phyloP scores from a whole-genome alignment of 1,140 invertebrate species.

The Diorhabda sublineata region DNA sequence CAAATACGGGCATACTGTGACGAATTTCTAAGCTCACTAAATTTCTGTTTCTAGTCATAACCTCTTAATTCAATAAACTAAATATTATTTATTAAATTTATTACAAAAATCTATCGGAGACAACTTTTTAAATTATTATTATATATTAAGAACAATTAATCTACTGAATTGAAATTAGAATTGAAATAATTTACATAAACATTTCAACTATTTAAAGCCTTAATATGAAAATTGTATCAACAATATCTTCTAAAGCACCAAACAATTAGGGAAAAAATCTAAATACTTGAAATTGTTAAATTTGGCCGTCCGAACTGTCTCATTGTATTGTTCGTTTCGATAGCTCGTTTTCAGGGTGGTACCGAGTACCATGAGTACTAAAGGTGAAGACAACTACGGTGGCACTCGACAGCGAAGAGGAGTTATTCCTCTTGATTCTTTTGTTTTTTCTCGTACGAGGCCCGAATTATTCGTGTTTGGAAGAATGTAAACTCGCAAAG shows the following conservation, averaged over 20 bases:
- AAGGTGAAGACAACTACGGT: slow-evolving; percentile 41
- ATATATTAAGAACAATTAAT: too few relatives aligned
- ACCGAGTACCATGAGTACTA: slow-evolving; percentile 16
- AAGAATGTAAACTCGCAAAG: slow-evolving; percentile 41
- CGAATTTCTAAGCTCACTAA: too few relatives aligned
- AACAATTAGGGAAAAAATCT: slow-evolving; percentile 10
- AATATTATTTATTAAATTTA: too few relatives aligned
- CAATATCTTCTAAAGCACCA: neutral
- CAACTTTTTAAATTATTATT: too few relatives aligned
- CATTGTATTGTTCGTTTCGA: slow-evolving; percentile 33
- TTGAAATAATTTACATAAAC: too few relatives aligned
- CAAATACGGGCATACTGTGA: too few relatives aligned
- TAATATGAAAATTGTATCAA: too few relatives aligned
- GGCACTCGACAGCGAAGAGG: slow-evolving; percentile 38
- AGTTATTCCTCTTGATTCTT: slow-evolving; percentile 39
- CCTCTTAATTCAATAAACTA: too few relatives aligned
- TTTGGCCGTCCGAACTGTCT: slow-evolving; percentile 14
- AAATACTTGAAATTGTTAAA: slow-evolving; percentile 9
- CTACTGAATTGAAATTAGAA: too few relatives aligned
- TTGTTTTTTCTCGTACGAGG: slow-evolving; percentile 21
- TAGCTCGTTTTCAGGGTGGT: slow-evolving; percentile 39
- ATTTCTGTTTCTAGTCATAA: too few relatives aligned
- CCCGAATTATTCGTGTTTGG: slow-evolving; percentile 45
- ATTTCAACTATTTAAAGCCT: too few relatives aligned
- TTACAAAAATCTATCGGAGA: too few relatives aligned